These are phyloP conservation scores for Thalpophila matura DNA, from an alignment of 2,888 invertebrate genomes.

Conservation along the genomic window DNA sequence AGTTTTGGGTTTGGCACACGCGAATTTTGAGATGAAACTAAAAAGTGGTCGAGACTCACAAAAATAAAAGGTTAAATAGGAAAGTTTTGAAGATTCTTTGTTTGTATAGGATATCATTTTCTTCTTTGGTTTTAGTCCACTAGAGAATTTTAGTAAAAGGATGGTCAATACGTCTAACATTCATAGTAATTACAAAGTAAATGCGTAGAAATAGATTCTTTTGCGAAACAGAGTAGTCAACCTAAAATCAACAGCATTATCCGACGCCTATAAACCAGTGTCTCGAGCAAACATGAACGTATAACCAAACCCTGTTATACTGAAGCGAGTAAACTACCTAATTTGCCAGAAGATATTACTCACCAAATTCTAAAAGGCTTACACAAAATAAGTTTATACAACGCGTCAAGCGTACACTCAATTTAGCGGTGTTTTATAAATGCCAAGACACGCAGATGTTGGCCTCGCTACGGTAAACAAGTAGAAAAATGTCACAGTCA, in stretches of 20 bases:
- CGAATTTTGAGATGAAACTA: too few relatives aligned
- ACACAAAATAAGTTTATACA: constrained; percentile 38
- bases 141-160: too few relatives aligned
- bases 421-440: constrained; percentile 60
- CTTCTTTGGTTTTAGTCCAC: too few relatives aligned
- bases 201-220: too few relatives aligned
- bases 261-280: constrained; percentile 9
- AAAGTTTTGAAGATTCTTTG: too few relatives aligned
- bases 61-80: too few relatives aligned
- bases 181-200: too few relatives aligned
- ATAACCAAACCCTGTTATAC: constrained; percentile 4
- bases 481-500: constrained; percentile 57
- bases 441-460: constrained; percentile 52
- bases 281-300: constrained; percentile 11
- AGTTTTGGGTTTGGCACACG: constrained; percentile 42
- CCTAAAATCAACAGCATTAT: constrained; percentile 3
- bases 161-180: too few relatives aligned
- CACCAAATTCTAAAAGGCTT: constrained; percentile 31
- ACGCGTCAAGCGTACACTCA: constrained; percentile 47
- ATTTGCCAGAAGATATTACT: constrained; percentile 32
- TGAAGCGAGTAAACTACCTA: constrained; percentile 14
- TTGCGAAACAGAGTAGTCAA: too few relatives aligned
- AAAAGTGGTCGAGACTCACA: too few relatives aligned
- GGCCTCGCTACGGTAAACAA: constrained; percentile 55
- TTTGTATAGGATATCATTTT: too few relatives aligned